Base-by-base conservation (phyloP, 2,113 vertebrate genomes). In the Phyllostomus hastatus region DNA sequence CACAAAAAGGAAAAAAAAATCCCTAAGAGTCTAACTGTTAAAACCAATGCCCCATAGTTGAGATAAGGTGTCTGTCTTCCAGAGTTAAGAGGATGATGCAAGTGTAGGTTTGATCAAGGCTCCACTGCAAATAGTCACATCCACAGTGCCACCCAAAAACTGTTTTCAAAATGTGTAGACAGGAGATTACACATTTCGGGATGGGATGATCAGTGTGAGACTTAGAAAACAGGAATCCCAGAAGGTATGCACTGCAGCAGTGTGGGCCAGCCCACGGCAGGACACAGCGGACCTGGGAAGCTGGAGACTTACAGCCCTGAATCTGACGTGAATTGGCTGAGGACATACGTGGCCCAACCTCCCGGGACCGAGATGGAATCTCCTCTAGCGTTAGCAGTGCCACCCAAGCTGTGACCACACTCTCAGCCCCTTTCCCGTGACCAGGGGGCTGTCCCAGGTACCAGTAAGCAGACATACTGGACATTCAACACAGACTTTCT, bases 1-100 rank as follows among this genome's bases (percentile, higher is more conserved):
- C 54, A 19, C n/a, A 72, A 76, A 70, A 46, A 52, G 52, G 10
- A 48, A 66, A 66, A 57, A 89, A 83, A 61, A 20, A 24, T 52
- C 31, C 50, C 33, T 61, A 31, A 52, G 26, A 57, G 52, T 22
- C 10, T 7, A 57, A 78, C 28, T 35, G 54, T 48, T 46, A 73
- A 83, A 73, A 38, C 31, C 16, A 46, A 43, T 3, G 28, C 14
- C 22, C 61, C 48, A 9, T 14, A 20, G 15, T 54, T 81, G 75
- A 94, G 64, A 79, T 66, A 75, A 84, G 64, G 79, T 70, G 28
- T 7, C 28, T 76, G 66, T 59, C 69, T 78, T 94, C 57, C 66
- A 35, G 43, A 72, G 52, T 38, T 46, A 79, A 97, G 83, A 66
- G 52, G 20, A 75, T 16, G 12, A 10, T 22, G 64, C 78, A n/a